Evolutionary conservation across 2,113 vertebrate species (phyloP), one percentile per base, ranked within the genome.

Genomic region (Trochalopteron elliotii): DNA sequence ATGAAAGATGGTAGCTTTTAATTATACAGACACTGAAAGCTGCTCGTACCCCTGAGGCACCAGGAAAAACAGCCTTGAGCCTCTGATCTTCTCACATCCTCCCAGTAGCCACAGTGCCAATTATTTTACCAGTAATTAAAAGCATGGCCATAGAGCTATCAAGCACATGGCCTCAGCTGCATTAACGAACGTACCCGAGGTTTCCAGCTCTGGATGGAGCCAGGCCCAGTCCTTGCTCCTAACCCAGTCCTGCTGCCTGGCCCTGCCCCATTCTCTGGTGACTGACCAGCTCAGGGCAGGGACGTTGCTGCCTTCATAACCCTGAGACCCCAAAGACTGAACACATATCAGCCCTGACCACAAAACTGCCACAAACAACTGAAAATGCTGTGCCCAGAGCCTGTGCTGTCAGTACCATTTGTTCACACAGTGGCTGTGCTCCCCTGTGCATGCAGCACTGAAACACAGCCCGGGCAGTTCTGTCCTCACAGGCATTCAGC

Each of bases 101-200:
- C 96, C 93, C 94, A 94, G 97, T 96, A 97, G 97, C 97, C 97
- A 67, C 89, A 67, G 97, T 96, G 96, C 97, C 97, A 98, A 98
- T 98, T 98, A 98, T 98, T 98, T 98, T 94, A 98, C 97, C n/a
- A 72, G 97, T 97, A 98, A 98, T 98, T 98, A 98, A 98, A 97
- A 97, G 97, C 96, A 87, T 37, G 97, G 95, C 97, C 94, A 89
- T 92, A 53, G 44, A 83, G 90, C 90, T 60, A 94, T 65, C 90
- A 89, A 77, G 95, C 92, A 69, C 75, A 55, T 7, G 0, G 97
- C 92, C 95, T 77, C 96, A 92, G 93, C 85, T 78, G 88, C 76
- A 31, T 77, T 83, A 68, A 33, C 67, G 8, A 49, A 60, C 1
- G 2, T 4, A 39, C 68, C 17, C 24, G 2, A 74, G 90, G 70